A percentile compares a stretch with the other conserved stretches of the same genome.
These are phyloP conservation scores for Metacarcinus magister DNA, from an alignment of 2,888 invertebrate genomes.

Conservation along the genomic window DNA sequence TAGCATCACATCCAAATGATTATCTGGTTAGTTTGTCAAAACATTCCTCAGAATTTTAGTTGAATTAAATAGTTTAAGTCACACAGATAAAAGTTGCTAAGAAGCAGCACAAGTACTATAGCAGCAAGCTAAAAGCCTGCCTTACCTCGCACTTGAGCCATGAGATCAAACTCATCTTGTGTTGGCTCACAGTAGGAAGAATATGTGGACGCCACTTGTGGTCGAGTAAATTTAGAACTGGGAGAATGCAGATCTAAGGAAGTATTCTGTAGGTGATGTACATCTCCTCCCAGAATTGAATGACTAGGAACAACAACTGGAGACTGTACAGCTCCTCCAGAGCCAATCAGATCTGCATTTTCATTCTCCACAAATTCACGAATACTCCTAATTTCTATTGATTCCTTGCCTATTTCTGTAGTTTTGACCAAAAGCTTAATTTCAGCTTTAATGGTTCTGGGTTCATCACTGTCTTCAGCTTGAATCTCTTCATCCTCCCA, in stretches of 20 bases:
- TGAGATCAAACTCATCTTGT: constrained; percentile 82
- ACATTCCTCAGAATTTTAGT: constrained; percentile 78
- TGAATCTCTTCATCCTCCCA: constrained; percentile 83
- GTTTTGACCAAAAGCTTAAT: constrained; percentile 86
- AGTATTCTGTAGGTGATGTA: constrained; percentile 63
- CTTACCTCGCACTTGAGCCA: constrained; percentile 83
- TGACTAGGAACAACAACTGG: constrained; percentile 58
- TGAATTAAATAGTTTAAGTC: constrained; percentile 73
- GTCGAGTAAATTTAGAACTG: constrained; percentile 82
- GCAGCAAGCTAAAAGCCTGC: constrained; percentile 82
- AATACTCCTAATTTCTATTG: constrained; percentile 86
- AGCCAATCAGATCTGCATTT: constrained; percentile 70
- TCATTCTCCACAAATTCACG: constrained; percentile 84
- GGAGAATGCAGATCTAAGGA: constrained; percentile 73
- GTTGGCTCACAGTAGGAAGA: constrained; percentile 77
- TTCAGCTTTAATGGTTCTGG: constrained; percentile 85
- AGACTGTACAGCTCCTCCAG: constrained; percentile 63
- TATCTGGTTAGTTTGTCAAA: constrained; percentile 77
- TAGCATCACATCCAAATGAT: constrained; percentile 76
- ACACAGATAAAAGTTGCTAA: constrained; percentile 80
- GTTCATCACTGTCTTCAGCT: constrained; percentile 80
- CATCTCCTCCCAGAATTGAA: constrained; percentile 14
- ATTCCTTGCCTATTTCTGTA: constrained; percentile 86
- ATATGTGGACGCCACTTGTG: constrained; percentile 65
- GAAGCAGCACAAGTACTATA: constrained; percentile 79